Conservation (phyloP, 2,113 vertebrate species). For the Lycaon pictus region DNA sequence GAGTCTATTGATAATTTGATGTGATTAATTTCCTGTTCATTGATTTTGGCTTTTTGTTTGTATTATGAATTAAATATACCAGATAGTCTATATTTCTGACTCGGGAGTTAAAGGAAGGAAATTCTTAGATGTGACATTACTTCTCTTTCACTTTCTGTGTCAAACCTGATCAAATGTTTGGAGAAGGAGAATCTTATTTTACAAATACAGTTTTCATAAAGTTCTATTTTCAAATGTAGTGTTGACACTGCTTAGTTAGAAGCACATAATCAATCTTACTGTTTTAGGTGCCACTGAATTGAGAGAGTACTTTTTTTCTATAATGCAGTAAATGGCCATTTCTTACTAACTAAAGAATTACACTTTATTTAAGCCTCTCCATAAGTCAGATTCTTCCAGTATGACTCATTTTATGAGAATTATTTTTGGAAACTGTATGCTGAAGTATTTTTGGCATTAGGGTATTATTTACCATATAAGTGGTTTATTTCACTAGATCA, state of each 20-base stretch:
- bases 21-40: background rate
- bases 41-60: constrained; percentile 28
- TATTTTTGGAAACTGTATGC: background rate
- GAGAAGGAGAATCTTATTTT: background rate
- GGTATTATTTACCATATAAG: background rate
- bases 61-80: background rate
- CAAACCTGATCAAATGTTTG: background rate
- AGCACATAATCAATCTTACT: background rate
- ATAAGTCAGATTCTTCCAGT: background rate
- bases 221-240: background rate
- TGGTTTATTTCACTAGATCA: background rate
- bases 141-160: background rate
- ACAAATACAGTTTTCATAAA: constrained; percentile 13
- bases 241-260: background rate
- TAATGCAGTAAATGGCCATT: background rate
- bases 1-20: background rate
- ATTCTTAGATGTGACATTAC: background rate
- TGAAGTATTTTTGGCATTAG: background rate
- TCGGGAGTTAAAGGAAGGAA: background rate
- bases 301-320: background rate
- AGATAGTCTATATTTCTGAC: background rate
- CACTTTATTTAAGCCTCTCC: background rate
- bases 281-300: background rate
- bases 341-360: constrained; percentile 33
- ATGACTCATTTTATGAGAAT: constrained; percentile 20